Evolutionary conservation across 2,113 vertebrate species (phyloP).

Genomic region (Gallinago media): DNA sequence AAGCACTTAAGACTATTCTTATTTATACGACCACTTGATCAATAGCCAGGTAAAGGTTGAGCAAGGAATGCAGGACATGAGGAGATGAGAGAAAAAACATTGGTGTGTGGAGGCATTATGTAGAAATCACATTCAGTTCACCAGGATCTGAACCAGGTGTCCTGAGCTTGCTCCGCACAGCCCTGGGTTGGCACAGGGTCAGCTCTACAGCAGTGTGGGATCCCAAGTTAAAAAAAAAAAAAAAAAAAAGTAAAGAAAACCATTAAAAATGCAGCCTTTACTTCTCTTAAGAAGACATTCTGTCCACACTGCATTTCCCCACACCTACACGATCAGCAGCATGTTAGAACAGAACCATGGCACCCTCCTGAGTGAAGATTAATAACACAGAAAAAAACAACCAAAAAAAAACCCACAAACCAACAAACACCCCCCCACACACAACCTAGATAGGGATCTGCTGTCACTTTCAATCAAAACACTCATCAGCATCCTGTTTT

Average conservation of each 20-base stretch:
- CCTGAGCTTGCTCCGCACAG: not conserved
- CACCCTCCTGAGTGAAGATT: not conserved
- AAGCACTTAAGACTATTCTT: not conserved
- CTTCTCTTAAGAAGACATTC: not conserved
- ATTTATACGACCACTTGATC: not conserved
- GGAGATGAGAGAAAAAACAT: not conserved
- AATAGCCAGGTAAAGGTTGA: not conserved
- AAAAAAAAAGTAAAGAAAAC: not conserved
- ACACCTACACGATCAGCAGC: not conserved
- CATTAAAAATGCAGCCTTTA: not conserved
- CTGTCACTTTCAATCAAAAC: conserved; percentile 27
- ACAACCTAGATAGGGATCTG: not conserved
- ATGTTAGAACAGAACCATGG: not conserved
- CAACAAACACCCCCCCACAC: rapidly evolving
- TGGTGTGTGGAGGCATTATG: not conserved
- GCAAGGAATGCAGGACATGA: not conserved
- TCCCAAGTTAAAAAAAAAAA: too few relatives aligned
- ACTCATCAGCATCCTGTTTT: not conserved
- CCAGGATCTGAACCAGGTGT: not conserved
- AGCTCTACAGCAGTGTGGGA: not conserved
- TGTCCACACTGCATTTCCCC: not conserved
- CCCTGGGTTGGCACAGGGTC: not conserved
- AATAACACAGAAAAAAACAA: too few relatives aligned
- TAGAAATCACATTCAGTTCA: not conserved
- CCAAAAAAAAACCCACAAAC: too few relatives aligned